Base-by-base conservation (phyloP, 2,113 vertebrate species). In the Leptosomus discolor region DNA sequence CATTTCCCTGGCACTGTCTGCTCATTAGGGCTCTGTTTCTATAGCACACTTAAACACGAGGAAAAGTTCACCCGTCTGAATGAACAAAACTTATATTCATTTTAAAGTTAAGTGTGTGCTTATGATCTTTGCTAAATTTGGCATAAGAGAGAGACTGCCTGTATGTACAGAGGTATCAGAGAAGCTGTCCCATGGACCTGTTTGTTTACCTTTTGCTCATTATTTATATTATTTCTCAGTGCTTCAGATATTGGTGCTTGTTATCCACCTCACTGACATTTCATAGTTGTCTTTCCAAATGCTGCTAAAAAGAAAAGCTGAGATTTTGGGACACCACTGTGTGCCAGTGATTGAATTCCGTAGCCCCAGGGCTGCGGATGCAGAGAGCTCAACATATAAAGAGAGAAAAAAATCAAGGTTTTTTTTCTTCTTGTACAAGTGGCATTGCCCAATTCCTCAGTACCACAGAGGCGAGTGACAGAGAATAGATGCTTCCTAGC, bases 21-120 rank as follows among this genome's bases (percentile, higher is more conserved):
- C 96, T 96, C 96, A 92, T 94, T 97, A 96, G 90, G 85, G 75
- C 94, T 93, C 85, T 90, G 78, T 58, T 94, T 97, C 90, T 90
- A 69, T n/a, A 95, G 81, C 63, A 76, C 50, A 29, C 74, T 90
- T 83, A 73, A 75, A 75, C 48, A 82, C 11, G 4, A 56, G 86
- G 64, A 56, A 77, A 91, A 68, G 56, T 76, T 94, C 67, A 57
- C 65, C 13, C 27, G 48, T 21, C 4, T 51, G 80, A 95, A 53
- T 63, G 61, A 85, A 82, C 84, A 82, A 94, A 81, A 75, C 17
- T n/a, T 89, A 68, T 21, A 94, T 65, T 84, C 34, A 13, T 48
- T 34, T n/a, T 53, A 53, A 89, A 71, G 43, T 78, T 89, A 82
- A 89, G 73, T 53, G 58, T 39, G 32, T 79, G 53, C 57, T 92